Base-by-base conservation (phyloP, 2,797 vertebrate genomes). In the Sebastes itinus region DNA sequence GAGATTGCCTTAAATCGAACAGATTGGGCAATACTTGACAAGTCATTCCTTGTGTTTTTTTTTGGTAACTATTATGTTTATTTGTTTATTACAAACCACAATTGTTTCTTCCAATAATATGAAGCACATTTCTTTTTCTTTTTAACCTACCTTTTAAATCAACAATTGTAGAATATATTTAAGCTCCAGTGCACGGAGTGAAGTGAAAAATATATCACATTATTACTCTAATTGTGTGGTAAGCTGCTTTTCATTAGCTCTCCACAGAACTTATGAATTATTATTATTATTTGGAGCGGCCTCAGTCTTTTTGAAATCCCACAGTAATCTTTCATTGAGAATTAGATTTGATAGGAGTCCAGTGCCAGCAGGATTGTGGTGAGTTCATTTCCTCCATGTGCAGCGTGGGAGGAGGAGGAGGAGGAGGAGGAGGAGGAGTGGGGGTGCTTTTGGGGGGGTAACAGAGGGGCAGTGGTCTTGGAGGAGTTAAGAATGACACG, bases 401-500 rank as follows among this genome's bases (percentile, higher is more conserved):
- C 72, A 73, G 66, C 69, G 76, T 84, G 73, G 87, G 84, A 77
- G 82, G 67, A 84, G 72, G 62, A 73, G n/a, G 35, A 52, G 42
- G 35, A 22, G n/a, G 13, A 16, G 23, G 71, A 33, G 9, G 32
- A 33, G 32, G 32, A 33, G 32, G 33, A 27, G 7, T 13, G 8
- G 27, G 16, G 64, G 92, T 92, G 91, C 52, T 93, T 93, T 84
- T 80, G 87, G 88, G 88, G 69, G 85, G 30, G 9, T n/a, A 59
- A 85, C 18, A 2, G 67, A 87, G 87, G 90, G 94, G 92, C 94
- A 95, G 91, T 89, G 83, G 95, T 96, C 96, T 94, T 91, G 87
- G 93, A 95, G 94, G 90, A 96, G 93, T 96, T 92, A 90, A 90
- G 91, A 97, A 95, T 94, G 94, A 97, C 94, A 92, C 81, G 89